A percentile compares a stretch with the other conserved stretches of the same genome.
Evolutionary conservation across 1,140 invertebrate genomes (phyloP).

Genomic region (Drosophila carrolli): DNA sequence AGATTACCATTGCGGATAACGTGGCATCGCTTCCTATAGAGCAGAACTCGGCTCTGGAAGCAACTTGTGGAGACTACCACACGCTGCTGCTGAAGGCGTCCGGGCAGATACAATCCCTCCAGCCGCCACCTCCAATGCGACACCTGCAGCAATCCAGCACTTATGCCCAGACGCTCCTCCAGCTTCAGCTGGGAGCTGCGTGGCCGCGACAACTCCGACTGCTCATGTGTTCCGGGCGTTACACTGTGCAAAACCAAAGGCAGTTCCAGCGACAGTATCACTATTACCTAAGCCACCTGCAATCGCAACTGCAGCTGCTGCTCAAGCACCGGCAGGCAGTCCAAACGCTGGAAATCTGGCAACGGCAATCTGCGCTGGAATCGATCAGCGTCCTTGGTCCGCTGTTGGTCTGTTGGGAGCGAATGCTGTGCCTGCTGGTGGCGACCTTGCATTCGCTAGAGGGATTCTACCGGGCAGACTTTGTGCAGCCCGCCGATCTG

Average conservation of each 20-base stretch:
- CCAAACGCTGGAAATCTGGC: slow-evolving; percentile 59
- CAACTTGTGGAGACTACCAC: slow-evolving; percentile 90
- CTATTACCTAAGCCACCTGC: slow-evolving; percentile 66
- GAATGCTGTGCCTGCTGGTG: slow-evolving; percentile 89
- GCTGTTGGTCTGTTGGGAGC: slow-evolving; percentile 86
- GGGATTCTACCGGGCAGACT: slow-evolving; percentile 88
- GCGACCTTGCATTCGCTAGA: slow-evolving; percentile 88
- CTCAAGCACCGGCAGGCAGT: slow-evolving; percentile 68
- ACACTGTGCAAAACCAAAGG: slow-evolving; percentile 69
- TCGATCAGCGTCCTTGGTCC: slow-evolving; percentile 63
- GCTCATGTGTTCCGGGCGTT: slow-evolving; percentile 51
- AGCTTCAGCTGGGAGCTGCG: slow-evolving; percentile 66
- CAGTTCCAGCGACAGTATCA: slow-evolving; percentile 73
- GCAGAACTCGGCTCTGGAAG: slow-evolving; percentile 86
- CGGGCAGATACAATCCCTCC: slow-evolving; percentile 65
- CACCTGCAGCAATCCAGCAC: slow-evolving; percentile 66
- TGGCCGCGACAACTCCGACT: slow-evolving; percentile 67
- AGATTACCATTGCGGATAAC: slow-evolving; percentile 64
- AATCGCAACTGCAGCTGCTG: slow-evolving; percentile 69
- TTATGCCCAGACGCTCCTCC: slow-evolving; percentile 66
- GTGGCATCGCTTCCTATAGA: slow-evolving; percentile 35
- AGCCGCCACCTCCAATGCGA: slow-evolving; percentile 33
- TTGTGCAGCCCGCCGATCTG: slow-evolving; percentile 88
- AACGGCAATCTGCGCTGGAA: slow-evolving; percentile 45
- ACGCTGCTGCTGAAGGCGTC: slow-evolving; percentile 86